These are phyloP conservation scores for Tetrao urogallus DNA, from an alignment of 2,113 vertebrate genomes.

Conservation along the genomic window DNA sequence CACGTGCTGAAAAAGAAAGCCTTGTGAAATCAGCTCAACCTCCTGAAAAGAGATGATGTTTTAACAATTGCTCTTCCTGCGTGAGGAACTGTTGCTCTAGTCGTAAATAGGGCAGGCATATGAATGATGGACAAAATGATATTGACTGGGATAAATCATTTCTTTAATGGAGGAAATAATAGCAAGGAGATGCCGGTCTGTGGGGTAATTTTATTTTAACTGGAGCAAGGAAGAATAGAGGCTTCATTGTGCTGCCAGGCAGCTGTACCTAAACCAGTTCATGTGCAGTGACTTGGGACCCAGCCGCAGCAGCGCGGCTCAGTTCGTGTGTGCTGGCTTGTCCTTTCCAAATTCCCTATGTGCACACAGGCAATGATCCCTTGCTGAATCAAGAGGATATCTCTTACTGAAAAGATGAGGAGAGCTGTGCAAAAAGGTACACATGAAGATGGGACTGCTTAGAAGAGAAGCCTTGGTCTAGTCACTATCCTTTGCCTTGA, in stretches of 20 bases:
- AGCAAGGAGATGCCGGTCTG: background rate
- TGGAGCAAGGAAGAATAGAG: background rate
- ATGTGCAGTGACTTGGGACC: background rate
- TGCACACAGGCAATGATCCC: background rate
- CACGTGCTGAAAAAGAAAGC: constrained; percentile 35
- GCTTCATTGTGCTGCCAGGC: background rate
- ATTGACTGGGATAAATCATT: background rate
- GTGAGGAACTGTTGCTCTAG: background rate
- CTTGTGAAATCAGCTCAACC: background rate
- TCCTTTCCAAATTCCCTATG: background rate
- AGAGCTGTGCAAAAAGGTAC: background rate
- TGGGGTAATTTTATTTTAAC: background rate
- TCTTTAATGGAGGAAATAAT: background rate
- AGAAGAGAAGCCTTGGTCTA: background rate
- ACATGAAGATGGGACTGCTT: background rate
- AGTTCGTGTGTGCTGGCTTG: background rate
- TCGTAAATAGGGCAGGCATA: background rate
- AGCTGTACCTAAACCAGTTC: background rate
- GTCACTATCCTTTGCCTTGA: background rate
- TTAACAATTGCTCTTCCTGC: background rate
- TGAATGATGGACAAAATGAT: background rate
- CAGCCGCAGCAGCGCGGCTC: background rate
- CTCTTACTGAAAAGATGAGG: background rate
- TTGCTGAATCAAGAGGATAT: background rate
- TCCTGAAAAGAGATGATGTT: background rate